Evolutionary conservation across 1,140 invertebrate species (phyloP).

Genomic region (Nasonia longicornis): DNA sequence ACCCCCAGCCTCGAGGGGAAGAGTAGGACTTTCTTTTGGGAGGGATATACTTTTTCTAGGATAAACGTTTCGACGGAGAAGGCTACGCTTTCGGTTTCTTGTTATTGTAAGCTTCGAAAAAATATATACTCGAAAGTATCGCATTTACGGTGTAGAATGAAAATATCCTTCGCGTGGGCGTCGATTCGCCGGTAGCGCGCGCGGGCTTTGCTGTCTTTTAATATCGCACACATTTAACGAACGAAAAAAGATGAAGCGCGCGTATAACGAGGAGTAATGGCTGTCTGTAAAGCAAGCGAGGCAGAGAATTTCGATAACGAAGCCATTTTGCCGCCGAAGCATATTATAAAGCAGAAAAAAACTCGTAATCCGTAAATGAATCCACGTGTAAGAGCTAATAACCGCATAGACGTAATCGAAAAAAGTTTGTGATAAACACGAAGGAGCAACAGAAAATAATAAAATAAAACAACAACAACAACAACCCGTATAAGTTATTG

Average conservation of each 20-base stretch:
- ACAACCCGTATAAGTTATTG: not conserved
- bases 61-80: too few species aligned
- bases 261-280: slow-evolving; percentile 12
- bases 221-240: not conserved
- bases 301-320: slow-evolving; percentile 9
- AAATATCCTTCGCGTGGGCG: not conserved
- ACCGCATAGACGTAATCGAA: slow-evolving; percentile 12
- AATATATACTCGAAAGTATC: not conserved
- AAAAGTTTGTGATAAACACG: slow-evolving; percentile 30
- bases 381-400: slow-evolving; percentile 28
- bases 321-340: slow-evolving; percentile 18
- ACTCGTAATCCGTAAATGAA: not conserved
- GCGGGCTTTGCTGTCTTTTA: not conserved
- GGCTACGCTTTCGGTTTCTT: not conserved
- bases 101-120: not conserved
- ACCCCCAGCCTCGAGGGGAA: too few species aligned
- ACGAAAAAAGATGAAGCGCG: not conserved
- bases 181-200: not conserved
- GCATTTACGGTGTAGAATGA: not conserved
- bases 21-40: not conserved
- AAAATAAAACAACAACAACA: not conserved
- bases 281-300: not conserved
- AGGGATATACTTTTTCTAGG: not conserved
- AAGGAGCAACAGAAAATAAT: slow-evolving; percentile 27
- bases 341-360: not conserved